Evolutionary conservation across 92 coral and sea anemone species (phyloP), one percentile per base, ranked within the genome.

Genomic region (Umimayanthus kanabou): DNA sequence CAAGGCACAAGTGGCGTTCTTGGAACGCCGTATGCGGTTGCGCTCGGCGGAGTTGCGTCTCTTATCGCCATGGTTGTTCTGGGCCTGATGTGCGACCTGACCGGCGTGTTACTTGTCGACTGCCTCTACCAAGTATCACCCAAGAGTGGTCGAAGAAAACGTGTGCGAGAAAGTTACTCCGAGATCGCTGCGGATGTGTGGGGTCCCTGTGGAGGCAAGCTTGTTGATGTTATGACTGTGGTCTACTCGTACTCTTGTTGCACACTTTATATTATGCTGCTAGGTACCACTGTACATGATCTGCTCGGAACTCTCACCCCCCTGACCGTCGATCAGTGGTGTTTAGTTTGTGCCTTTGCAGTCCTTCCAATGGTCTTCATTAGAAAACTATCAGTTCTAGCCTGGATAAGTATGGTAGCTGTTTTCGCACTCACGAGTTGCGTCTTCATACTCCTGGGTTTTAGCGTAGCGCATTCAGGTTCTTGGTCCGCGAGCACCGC

Each of bases 401-500:
- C 97, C 40, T 94, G 97, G 97, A 77, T 92, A 66, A 94, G 97
- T 73, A 94, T 94, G 97, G 67, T 89, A 9, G 97, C 93, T 39
- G 97, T 94, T 0, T 18, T 92, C 18, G 87, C 97, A 22, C 89
- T 94, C 6, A 80, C 92, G 20, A 78, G 82, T 75, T 90, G 89
- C 58, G 76, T 89, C 47, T 84, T 94, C 49, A 81, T 94, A 10
- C 76, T 94, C 4, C 82, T 94, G 29, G 95, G 97, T 7, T 90
- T 85, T 80, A 76, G 90, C 30, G 37, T 92, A 23, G 92, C 76
- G 16, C 89, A 90, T 80, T 90, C 87, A 77, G 86, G 82, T 6
- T 28, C 88, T 30, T 94, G 95, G 95, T 50, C 66, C 23, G 42
- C 88, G 28, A 61, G 71, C 6, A 39, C 79, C 25, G 79, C 79